These are phyloP conservation scores for Rhagonycha lutea DNA, from an alignment of 2,888 invertebrate genomes.

Conservation along the genomic window DNA sequence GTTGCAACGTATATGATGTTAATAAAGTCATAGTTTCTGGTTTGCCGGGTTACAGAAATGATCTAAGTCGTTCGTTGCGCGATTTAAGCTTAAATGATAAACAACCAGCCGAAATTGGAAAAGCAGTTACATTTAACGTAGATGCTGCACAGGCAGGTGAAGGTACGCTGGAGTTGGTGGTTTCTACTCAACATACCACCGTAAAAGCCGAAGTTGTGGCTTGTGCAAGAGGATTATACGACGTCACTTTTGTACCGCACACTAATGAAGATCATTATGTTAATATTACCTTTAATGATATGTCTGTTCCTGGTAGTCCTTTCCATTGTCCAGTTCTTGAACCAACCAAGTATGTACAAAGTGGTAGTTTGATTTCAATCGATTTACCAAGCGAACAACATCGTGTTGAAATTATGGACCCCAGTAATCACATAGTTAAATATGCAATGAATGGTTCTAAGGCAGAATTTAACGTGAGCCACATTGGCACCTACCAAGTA, in stretches of 20 bases:
- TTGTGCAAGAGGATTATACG: constrained; percentile 87
- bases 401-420: constrained; percentile 68
- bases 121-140: constrained; percentile 89
- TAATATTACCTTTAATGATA: constrained; percentile 93
- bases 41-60: constrained; percentile 53
- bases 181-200: constrained; percentile 86
- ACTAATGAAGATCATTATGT: constrained; percentile 89
- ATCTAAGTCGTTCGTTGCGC: constrained; percentile 44
- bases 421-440: constrained; percentile 61
- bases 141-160: constrained; percentile 95
- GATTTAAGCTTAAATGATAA: constrained; percentile 53
- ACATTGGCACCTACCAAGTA: constrained; percentile 58
- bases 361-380: constrained; percentile 64
- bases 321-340: constrained; percentile 76
- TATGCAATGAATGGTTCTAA: constrained; percentile 51
- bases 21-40: constrained; percentile 76
- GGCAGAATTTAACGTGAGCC: constrained; percentile 60
- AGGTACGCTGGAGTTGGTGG: constrained; percentile 89
- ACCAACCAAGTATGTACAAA: constrained; percentile 74
- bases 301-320: constrained; percentile 87
- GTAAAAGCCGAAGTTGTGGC: constrained; percentile 85
- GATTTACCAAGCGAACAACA: constrained; percentile 68
- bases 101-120: constrained; percentile 69
- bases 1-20: constrained; percentile 93
- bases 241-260: constrained; percentile 90